phyloP scores from a whole-genome alignment of 2,797 vertebrate genomes.

The Borostomias antarcticus region DNA sequence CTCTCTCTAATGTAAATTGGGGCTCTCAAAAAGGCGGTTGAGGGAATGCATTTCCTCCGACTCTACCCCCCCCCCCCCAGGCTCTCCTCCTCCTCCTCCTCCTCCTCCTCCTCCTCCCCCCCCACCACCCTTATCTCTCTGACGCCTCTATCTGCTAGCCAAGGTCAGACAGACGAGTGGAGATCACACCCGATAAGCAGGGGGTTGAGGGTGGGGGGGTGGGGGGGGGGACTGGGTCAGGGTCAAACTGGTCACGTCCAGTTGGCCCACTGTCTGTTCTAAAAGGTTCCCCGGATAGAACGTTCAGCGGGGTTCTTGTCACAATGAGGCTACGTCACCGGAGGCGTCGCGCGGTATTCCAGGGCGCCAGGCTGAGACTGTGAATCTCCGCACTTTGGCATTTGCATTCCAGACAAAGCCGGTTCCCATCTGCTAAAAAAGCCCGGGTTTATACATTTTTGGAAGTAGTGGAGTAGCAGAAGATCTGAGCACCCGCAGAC shows the following conservation, averaged over 20 bases:
- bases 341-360: too few species aligned
- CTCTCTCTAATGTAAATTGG: constrained; percentile 58
- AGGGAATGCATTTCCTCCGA: constrained; percentile 36
- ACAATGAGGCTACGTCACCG: constrained; percentile 28
- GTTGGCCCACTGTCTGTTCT: constrained; percentile 47
- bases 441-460: too few species aligned
- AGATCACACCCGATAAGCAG: constrained; percentile 71
- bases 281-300: constrained; percentile 41
- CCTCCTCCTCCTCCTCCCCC: constrained; percentile 5
- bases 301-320: constrained; percentile 39
- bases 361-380: too few species aligned
- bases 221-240: constrained; percentile 22
- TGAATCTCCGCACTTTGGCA: too few species aligned
- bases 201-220: constrained; percentile 29
- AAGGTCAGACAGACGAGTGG: constrained; percentile 75
- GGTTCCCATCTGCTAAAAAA: too few species aligned
- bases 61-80: neutral
- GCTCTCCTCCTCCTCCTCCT: neutral
- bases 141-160: constrained; percentile 69
- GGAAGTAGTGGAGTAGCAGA: neutral
- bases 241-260: constrained; percentile 52
- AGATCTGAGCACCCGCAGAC: constrained; percentile 44
- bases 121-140: constrained; percentile 61
- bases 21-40: constrained; percentile 57
- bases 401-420: too few species aligned